Base-by-base conservation (phyloP, 2,113 vertebrate genomes). In the Syngnathus floridae region DNA sequence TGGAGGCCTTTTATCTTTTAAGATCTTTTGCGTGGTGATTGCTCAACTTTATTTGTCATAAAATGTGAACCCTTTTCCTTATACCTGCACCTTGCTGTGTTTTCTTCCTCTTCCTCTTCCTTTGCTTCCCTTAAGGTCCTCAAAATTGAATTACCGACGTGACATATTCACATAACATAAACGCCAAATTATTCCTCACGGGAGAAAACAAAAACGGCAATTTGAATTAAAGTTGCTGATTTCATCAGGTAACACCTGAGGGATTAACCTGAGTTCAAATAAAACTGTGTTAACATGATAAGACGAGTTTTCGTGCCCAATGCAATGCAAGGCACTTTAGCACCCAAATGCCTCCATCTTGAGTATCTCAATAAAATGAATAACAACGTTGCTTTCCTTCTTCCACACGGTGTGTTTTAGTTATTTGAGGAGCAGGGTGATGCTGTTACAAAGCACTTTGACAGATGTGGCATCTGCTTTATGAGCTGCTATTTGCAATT, bases 1-100 rank as follows among this genome's bases (percentile, higher is more conserved):
- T 99, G 97, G 96, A 98, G 90, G 87, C 96, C 97, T 76, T 93
- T 92, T 79, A 26, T 61, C 37, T 61, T 61, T 61, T 61, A 43
- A 61, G 38, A 61, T 0, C 19, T 16, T 66, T 62, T 58, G 19
- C 21, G 36, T 62, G 11, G 19, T 64, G 66, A 49, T 4, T 58
- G 43, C 54, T 41, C 48, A 14, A 59, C 49, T 66, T 65, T 35
- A 56, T 17, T 26, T 31, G 7, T 51, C 49, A 38, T 69, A n/a
- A 36, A 51, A 57, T 62, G 31, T 21, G 62, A 0, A 36, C 0
- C 60, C 64, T 69, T 70, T 71, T 9, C 62, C 13, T 60, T 63
- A 9, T 70, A 65, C 41, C 11, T 10, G 19, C 75, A 66, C 52
- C 67, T 75, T 66, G 6, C 38, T 57, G 41, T 38, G 26, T 16